Base-by-base conservation (phyloP, 2,113 vertebrate species). In the Rhipidura dahli region DNA sequence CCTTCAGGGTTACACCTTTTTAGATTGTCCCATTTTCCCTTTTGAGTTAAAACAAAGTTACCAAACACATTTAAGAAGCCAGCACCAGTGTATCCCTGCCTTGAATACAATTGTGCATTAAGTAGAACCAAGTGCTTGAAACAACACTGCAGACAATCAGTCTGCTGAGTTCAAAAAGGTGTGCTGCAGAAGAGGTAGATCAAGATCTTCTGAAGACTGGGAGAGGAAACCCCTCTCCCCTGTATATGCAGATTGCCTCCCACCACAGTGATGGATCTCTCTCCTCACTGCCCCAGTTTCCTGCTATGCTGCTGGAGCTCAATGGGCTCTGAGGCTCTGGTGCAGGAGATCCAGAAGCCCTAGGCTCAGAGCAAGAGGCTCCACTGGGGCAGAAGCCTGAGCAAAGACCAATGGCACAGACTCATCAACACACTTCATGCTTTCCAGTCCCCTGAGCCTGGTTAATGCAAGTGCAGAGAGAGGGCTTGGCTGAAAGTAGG, bases 191-290 rank as follows among this genome's bases (percentile, higher is more conserved):
- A 81, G 19, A 2, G 15, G 16, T 15, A 61, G 37, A 26, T 24
- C 7, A 27, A 79, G 61, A 69, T 35, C 20, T 53, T 7, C 4
- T 3, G 51, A 61, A 56, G 56, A 19, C 6, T 33, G 79, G 65
- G 20, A 73, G 18, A 66, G 44, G 31, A 57, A 82, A 17, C 10
- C 15, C 22, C 35, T 56, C 23, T 71, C 35, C 3, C 15, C 54
- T 3, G 2, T 2, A 13, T 0, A 2, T 19, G 30, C 27, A 3
- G 35, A 30, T 14, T 27, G 20, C 13, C 10, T 66, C 39, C 35
- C 26, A 37, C 13, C 0, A 0, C 42, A 50, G 9, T 27, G 31
- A 51, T 1, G 1, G 37, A 15, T 13, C 4, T 16, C 40, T 27
- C 13, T 85, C n/a, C 24, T 66, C 27, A 12, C 27, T 73, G 27